Evolutionary conservation across 2,113 vertebrate genomes (phyloP), one percentile per base, ranked within the genome.

Genomic region (Coregonus clupeaformis): DNA sequence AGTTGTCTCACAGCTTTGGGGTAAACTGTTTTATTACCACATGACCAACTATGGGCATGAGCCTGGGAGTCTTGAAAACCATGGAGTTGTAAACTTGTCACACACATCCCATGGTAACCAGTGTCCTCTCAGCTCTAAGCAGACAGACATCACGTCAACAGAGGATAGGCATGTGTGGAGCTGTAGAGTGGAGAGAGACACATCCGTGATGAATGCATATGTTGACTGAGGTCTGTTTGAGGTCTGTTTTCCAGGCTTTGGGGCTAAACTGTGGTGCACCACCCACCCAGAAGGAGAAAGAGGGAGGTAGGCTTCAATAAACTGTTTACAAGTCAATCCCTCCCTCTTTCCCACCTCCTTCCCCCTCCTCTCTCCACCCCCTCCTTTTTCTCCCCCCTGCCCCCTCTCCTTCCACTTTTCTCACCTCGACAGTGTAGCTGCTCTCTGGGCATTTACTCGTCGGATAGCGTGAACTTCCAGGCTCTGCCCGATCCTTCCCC

Each of bases 371-470:
- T n/a, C n/a, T n/a, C n/a, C n/a, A n/a, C 2, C 18, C 20, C 32
- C 71, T 29, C 20, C 20, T n/a, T n/a, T n/a, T n/a, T n/a, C n/a
- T n/a, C n/a, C n/a, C n/a, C n/a, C n/a, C n/a, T n/a, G n/a, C n/a
- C n/a, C n/a, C n/a, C n/a, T n/a, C n/a, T n/a, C n/a, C n/a, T n/a
- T n/a, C n/a, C n/a, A n/a, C 3, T 32, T 59, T 14, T 86, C 90
- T 42, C 36, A 95, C 92, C 92, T 95, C 75, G 60, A 93, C 75
- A 0, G 85, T 85, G 59, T 92, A 82, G 80, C 73, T 92, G 89
- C n/a, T n/a, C 90, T 94, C 81, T 92, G 90, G 20, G 92, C 90
- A 12, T 91, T 91, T 92, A 94, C 90, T 96, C 91, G 11, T 93
- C 91, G 0, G 87, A 90, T 82, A 92, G 85, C 0, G 69, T 87